Evolutionary conservation across 2,888 invertebrate species (phyloP).

Genomic region (Trissolcus japonicus): DNA sequence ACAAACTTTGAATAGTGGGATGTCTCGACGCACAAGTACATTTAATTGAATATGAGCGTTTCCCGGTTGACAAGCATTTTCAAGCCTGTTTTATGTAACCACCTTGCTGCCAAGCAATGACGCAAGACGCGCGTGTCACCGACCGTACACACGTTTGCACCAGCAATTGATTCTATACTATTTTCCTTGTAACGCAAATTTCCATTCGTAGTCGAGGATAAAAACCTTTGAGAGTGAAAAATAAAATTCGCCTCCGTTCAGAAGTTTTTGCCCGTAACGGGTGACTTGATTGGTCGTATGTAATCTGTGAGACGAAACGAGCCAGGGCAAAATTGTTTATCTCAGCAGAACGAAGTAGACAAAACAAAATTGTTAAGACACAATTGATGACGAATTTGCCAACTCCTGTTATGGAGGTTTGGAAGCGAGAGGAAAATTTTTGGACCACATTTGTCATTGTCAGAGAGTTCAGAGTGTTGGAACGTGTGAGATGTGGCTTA

Average conservation of each 20-base stretch:
- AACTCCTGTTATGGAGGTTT: too few species aligned
- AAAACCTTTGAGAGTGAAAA: too few species aligned
- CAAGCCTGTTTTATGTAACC: constrained; percentile 49
- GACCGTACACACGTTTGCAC: constrained; percentile 37
- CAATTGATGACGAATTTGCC: too few species aligned
- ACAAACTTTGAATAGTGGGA: constrained; percentile 34
- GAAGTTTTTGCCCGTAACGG: too few species aligned
- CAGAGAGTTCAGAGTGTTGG: background rate
- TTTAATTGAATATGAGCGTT: constrained; percentile 40
- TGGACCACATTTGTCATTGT: constrained; percentile 5
- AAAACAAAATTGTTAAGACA: too few species aligned
- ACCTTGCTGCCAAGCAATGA: constrained; percentile 34
- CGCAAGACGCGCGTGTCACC: constrained; percentile 47
- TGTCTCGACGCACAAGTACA: constrained; percentile 35
- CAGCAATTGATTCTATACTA: constrained; percentile 8
- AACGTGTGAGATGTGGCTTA: background rate
- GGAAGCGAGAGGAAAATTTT: background rate
- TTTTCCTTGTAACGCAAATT: constrained; percentile 9
- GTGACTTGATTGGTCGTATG: too few species aligned
- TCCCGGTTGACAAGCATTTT: constrained; percentile 34
- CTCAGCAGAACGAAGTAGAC: too few species aligned
- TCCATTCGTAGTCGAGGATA: too few species aligned
- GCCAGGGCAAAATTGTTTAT: too few species aligned
- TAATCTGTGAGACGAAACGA: too few species aligned
- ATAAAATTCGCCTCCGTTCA: too few species aligned